A percentile compares a stretch with the other conserved stretches of the same genome.
These are phyloP conservation scores for Dasysyrphus tricinctus DNA, from an alignment of 2,888 invertebrate genomes.

Conservation along the genomic window DNA sequence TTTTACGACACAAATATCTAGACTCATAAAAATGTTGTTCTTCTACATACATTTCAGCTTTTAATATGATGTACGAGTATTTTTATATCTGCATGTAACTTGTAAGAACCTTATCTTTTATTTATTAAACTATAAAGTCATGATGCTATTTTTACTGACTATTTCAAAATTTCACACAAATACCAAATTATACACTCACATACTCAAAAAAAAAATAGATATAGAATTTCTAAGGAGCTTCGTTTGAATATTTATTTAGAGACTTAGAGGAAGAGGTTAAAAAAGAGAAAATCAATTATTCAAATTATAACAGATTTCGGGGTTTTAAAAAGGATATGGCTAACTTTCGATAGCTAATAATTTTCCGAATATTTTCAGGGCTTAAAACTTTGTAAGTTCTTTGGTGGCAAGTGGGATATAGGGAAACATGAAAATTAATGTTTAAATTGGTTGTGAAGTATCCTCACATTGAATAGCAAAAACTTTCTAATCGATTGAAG, in stretches of 20 bases:
- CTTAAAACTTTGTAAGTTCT: neutral
- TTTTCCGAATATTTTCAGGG: neutral
- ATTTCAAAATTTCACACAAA: neutral
- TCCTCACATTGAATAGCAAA: neutral
- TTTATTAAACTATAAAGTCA: neutral
- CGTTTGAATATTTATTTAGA: neutral
- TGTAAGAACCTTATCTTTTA: neutral
- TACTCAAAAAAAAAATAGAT: too few relatives aligned
- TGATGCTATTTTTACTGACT: neutral
- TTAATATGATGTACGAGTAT: too few relatives aligned
- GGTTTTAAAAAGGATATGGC: neutral
- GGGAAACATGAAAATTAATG: neutral
- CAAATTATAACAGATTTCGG: neutral
- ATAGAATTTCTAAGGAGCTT: neutral
- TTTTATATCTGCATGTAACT: neutral
- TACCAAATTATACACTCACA: neutral
- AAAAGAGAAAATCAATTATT: conserved; percentile 11
- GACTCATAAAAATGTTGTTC: neutral
- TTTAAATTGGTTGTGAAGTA: conserved; percentile 1
- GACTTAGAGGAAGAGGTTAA: neutral
- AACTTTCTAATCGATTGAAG: conserved; percentile 3
- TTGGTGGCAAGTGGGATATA: neutral
- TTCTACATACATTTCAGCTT: neutral
- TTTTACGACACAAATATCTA: neutral
- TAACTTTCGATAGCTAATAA: conserved; percentile 3